These are phyloP conservation scores for Oncorhynchus nerka DNA, from an alignment of 2,113 vertebrate species.

Conservation along the genomic window DNA sequence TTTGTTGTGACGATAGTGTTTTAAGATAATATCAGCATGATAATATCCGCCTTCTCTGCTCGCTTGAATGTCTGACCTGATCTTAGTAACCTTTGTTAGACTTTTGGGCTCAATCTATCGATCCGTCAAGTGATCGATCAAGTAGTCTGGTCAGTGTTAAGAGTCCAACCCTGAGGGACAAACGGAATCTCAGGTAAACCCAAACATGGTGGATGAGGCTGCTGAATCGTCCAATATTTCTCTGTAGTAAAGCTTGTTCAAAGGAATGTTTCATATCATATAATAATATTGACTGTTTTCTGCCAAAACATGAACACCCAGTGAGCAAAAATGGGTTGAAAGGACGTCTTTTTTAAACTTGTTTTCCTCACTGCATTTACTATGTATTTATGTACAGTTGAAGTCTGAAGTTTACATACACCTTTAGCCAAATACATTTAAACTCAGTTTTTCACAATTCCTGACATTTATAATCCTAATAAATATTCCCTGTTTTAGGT, in stretches of 20 bases:
- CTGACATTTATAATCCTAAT: too few species aligned
- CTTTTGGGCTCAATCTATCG: conserved; percentile 46
- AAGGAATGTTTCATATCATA: conserved; percentile 38
- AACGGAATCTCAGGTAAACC: conserved; percentile 76
- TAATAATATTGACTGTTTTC: conserved; percentile 27
- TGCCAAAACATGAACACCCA: conserved; percentile 38
- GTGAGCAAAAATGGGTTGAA: too few species aligned
- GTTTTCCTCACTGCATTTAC: background rate
- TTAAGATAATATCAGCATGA: too few species aligned
- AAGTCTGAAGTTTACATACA: too few species aligned
- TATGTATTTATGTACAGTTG: conserved; percentile 20
- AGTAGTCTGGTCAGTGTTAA: conserved; percentile 36
- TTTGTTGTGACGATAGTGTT: conserved; percentile 16
- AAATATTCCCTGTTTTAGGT: too few species aligned
- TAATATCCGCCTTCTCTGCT: conserved; percentile 14
- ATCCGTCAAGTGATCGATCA: conserved; percentile 24
- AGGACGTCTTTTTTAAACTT: too few species aligned
- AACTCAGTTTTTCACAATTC: too few species aligned
- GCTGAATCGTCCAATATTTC: conserved; percentile 16
- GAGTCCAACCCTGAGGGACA: conserved; percentile 63
- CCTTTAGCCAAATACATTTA: too few species aligned
- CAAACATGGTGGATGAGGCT: conserved; percentile 49
- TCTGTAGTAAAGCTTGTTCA: conserved; percentile 15
- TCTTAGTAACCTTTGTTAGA: conserved; percentile 20
- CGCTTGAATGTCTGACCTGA: conserved; percentile 32